A percentile compares a stretch with the other conserved stretches of the same genome.
Evolutionary conservation across 2,113 vertebrate species (phyloP).

Genomic region (Leucoraja erinaceus): DNA sequence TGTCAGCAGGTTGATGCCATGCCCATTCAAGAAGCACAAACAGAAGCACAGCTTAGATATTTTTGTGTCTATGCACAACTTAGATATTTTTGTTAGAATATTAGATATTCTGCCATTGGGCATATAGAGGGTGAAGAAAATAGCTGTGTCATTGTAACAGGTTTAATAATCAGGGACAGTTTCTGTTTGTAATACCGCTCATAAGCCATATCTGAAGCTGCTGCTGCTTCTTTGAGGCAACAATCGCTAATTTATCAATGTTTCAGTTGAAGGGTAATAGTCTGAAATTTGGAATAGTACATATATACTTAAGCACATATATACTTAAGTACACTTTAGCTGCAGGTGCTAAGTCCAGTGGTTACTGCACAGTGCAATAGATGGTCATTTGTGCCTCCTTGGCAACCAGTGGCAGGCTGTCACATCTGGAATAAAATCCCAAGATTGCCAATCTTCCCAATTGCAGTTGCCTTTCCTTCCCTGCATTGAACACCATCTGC

Average conservation of each 20-base stretch:
- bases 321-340: background rate
- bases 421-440: too few species aligned
- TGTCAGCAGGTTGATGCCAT: background rate
- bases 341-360: background rate
- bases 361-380: background rate
- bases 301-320: background rate
- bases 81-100: too few species aligned
- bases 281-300: background rate
- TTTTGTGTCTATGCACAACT: too few species aligned
- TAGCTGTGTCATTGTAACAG: background rate
- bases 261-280: background rate
- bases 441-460: background rate
- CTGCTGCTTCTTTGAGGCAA: background rate
- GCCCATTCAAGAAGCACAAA: background rate
- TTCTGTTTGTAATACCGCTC: too few species aligned
- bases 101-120: background rate
- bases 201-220: background rate
- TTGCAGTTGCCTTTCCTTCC: background rate
- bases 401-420: too few species aligned
- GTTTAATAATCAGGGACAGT: background rate
- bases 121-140: background rate
- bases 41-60: too few species aligned
- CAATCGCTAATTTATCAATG: background rate
- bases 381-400: background rate
- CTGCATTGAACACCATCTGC: background rate